Evolutionary conservation across 2,888 invertebrate species (phyloP).

Genomic region (Deilephila porcellus): DNA sequence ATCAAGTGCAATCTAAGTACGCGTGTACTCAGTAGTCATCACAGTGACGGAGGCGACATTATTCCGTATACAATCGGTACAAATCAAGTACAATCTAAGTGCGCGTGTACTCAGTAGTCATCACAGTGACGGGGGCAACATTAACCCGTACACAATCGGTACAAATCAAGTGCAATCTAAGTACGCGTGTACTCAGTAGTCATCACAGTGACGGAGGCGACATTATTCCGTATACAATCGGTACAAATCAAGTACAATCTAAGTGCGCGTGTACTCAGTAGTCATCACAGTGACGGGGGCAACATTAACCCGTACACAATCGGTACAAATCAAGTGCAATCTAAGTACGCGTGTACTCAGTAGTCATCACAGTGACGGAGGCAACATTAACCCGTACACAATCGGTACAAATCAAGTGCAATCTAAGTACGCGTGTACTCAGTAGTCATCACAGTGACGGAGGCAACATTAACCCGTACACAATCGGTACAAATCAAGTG

Average conservation of each 20-base stretch:
- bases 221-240: background rate
- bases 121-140: slow-evolving; percentile 95
- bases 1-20: background rate
- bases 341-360: slow-evolving; percentile 73
- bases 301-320: background rate
- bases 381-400: background rate
- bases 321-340: background rate
- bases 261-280: slow-evolving; percentile 76
- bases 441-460: slow-evolving; percentile 99
- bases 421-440: slow-evolving; percentile 70
- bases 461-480: background rate
- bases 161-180: background rate
- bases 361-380: slow-evolving; percentile 98
- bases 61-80: background rate
- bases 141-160: background rate
- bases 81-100: background rate
- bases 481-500: background rate
- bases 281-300: slow-evolving; percentile 98
- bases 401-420: background rate
- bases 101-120: slow-evolving; percentile 88
- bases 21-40: slow-evolving; percentile 92
- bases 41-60: slow-evolving; percentile 91
- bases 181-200: slow-evolving; percentile 84
- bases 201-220: slow-evolving; percentile 95
- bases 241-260: background rate